These are phyloP conservation scores for Eucera pruinosa DNA, from an alignment of 2,888 invertebrate genomes.

Conservation along the genomic window DNA sequence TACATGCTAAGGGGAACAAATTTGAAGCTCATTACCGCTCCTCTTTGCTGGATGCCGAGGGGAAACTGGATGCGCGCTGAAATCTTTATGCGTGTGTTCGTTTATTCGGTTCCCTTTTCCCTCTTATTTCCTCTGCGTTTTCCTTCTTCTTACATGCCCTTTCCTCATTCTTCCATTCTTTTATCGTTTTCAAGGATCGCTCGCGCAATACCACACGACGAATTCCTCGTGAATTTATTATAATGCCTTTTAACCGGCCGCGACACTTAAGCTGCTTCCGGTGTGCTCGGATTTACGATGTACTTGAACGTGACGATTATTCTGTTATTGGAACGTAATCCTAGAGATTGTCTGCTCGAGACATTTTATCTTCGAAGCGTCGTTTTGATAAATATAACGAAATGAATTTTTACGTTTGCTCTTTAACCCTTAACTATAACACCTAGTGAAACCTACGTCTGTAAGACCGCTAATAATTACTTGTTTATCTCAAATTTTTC, in stretches of 20 bases:
- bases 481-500: too few relatives aligned
- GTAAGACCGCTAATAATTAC: too few relatives aligned
- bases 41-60: slow-evolving; percentile 59
- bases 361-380: not conserved
- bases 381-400: not conserved
- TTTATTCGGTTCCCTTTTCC: slow-evolving; percentile 13
- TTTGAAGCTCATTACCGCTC: slow-evolving; percentile 69
- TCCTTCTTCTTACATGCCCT: not conserved
- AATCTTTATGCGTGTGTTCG: slow-evolving; percentile 58
- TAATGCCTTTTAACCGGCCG: slow-evolving; percentile 31
- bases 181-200: not conserved
- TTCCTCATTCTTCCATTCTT: not conserved
- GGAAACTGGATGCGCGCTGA: slow-evolving; percentile 55
- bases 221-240: slow-evolving; percentile 40
- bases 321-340: not conserved
- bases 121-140: not conserved
- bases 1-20: slow-evolving; percentile 59
- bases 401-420: too few relatives aligned
- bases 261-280: slow-evolving; percentile 6
- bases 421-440: too few relatives aligned
- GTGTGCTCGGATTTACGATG: slow-evolving; percentile 15
- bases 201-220: slow-evolving; percentile 32
- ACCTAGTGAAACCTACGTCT: too few relatives aligned
- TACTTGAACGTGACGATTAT: slow-evolving; percentile 7
- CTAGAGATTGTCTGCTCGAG: not conserved